Conservation (phyloP, 1,140 invertebrate genomes). For the Polypedilum vanderplanki region DNA sequence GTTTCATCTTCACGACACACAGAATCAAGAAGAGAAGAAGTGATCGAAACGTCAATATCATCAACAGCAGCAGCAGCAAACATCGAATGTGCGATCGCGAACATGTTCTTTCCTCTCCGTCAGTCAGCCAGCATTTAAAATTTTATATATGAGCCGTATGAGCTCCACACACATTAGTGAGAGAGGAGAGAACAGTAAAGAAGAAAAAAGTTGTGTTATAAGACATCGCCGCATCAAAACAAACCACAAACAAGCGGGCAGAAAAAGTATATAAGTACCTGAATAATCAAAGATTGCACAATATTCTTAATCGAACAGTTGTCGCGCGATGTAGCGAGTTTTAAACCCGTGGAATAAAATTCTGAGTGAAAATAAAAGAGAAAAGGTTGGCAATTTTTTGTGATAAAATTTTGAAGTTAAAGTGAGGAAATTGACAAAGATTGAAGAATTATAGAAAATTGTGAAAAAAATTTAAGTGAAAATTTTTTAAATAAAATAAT, state of each 20-base stretch:
- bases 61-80: slow-evolving; percentile 8
- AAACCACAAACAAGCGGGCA: slow-evolving; percentile 1
- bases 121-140: background rate
- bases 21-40: background rate
- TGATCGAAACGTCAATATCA: background rate
- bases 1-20: too few species aligned
- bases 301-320: slow-evolving; percentile 29
- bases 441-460: background rate
- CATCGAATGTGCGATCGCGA: background rate
- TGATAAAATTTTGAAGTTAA: background rate
- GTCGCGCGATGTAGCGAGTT: slow-evolving; percentile 15
- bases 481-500: background rate
- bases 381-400: background rate
- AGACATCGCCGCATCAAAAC: slow-evolving; percentile 17
- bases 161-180: background rate
- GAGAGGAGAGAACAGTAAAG: background rate
- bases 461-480: background rate
- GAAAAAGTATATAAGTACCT: slow-evolving; percentile 27
- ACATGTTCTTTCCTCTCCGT: background rate
- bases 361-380: background rate
- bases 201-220: background rate
- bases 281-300: slow-evolving; percentile 29
- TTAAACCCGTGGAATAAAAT: background rate
- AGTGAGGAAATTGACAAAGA: background rate
- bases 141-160: background rate